A percentile compares a stretch with the other conserved stretches of the same genome.
phyloP scores from a whole-genome alignment of 2,113 vertebrate genomes.

The Felis chaus region DNA sequence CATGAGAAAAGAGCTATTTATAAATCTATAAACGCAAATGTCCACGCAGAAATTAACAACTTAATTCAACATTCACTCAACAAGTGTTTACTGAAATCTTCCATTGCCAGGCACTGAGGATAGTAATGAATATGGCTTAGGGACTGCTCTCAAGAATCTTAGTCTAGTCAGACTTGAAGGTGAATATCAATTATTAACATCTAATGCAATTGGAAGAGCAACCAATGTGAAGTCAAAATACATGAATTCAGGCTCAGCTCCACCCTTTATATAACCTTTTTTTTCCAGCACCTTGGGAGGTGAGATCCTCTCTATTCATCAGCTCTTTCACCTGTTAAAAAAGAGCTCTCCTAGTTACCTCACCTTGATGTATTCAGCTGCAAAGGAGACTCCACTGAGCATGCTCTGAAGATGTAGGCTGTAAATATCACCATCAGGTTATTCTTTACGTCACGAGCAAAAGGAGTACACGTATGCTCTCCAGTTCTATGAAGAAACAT shows the following conservation, averaged over 20 bases:
- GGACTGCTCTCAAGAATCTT: neutral
- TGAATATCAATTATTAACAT: neutral
- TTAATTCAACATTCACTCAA: neutral
- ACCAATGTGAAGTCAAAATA: neutral
- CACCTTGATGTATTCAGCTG: neutral
- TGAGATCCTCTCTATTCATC: neutral
- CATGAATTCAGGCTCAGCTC: neutral
- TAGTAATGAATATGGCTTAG: neutral
- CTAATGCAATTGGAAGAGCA: neutral
- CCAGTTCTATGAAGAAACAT: neutral
- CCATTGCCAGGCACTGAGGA: neutral
- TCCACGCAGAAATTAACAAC: neutral
- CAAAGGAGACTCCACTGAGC: neutral
- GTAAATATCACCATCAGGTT: neutral
- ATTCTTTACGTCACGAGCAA: neutral
- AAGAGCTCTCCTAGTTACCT: neutral
- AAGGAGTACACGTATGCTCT: neutral
- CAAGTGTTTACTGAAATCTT: neutral
- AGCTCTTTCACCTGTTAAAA: neutral
- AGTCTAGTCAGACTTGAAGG: neutral
- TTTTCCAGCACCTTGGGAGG: neutral
- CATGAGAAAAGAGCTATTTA: neutral
- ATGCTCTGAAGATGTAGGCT: neutral
- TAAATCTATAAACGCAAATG: conserved; percentile 11
- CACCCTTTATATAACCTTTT: neutral